Percentiles rank a stretch among this genome's conserved stretches.
Evolutionary conservation across 1,140 invertebrate genomes (phyloP).

Genomic region (Maniola jurtina): DNA sequence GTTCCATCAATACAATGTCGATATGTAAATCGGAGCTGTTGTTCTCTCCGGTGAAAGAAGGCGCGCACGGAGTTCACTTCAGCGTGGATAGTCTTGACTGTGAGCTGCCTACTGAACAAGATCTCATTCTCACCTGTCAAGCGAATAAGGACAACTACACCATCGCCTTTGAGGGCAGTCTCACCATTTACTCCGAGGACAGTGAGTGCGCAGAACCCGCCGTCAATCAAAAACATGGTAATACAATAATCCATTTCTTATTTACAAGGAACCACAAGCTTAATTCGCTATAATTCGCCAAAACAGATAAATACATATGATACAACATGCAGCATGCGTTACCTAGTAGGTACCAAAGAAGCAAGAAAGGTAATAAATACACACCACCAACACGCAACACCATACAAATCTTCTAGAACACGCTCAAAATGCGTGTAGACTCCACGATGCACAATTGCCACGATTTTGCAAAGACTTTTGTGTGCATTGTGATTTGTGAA

Average conservation of each 20-base stretch:
- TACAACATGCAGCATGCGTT: too few relatives aligned
- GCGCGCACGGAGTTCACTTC: slow-evolving; percentile 86
- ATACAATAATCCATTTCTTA: neutral
- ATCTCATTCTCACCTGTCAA: slow-evolving; percentile 92
- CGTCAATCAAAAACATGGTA: slow-evolving; percentile 76
- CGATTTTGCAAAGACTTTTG: too few relatives aligned
- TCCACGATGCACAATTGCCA: too few relatives aligned
- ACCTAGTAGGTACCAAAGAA: too few relatives aligned
- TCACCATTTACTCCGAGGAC: slow-evolving; percentile 91
- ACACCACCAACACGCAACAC: too few relatives aligned
- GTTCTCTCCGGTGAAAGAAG: slow-evolving; percentile 94
- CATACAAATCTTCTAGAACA: too few relatives aligned
- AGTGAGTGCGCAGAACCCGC: slow-evolving; percentile 79
- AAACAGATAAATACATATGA: too few relatives aligned
- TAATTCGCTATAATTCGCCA: too few relatives aligned
- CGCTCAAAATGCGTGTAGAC: too few relatives aligned
- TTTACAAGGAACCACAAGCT: neutral
- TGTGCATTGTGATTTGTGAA: too few relatives aligned
- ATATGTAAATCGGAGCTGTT: slow-evolving; percentile 93
- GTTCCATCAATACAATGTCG: slow-evolving; percentile 88
- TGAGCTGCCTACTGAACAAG: slow-evolving; percentile 85
- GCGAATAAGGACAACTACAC: slow-evolving; percentile 97
- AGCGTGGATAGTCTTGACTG: slow-evolving; percentile 95
- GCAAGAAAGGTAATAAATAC: too few relatives aligned
- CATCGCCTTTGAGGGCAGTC: slow-evolving; percentile 94